Percentiles rank a stretch among this genome's conserved stretches.
Evolutionary conservation across 1,140 invertebrate genomes (phyloP).

Genomic region (Cyclina sinensis): DNA sequence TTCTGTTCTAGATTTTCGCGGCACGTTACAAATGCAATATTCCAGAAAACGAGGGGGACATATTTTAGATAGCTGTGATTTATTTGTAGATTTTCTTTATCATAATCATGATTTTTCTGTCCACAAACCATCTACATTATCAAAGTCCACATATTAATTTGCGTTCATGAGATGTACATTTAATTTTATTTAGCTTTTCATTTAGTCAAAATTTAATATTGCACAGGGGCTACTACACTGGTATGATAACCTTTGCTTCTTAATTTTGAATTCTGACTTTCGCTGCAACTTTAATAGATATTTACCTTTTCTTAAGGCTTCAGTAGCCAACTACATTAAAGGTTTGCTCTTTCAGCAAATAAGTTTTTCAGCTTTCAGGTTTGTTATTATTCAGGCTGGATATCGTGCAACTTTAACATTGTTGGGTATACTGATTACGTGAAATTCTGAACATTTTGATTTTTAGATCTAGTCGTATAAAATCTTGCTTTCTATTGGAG

Average conservation of each 20-base stretch:
- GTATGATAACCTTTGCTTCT: not conserved
- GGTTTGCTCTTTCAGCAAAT: no score
- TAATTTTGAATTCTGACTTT: not conserved
- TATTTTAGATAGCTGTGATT: constrained; percentile 10
- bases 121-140: not conserved
- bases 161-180: not conserved
- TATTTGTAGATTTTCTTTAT: constrained; percentile 14
- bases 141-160: not conserved
- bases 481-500: no score
- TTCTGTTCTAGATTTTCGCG: not conserved
- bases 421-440: no score
- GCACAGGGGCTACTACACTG: not conserved
- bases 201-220: not conserved
- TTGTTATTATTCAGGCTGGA: no score
- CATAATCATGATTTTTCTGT: not conserved
- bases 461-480: no score
- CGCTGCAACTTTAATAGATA: no score
- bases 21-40: not conserved
- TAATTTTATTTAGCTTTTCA: not conserved
- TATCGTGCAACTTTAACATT: no score
- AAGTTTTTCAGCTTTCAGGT: no score
- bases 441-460: no score
- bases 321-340: no score
- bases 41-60: not conserved
- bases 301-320: no score